Base-by-base conservation (phyloP, 2,888 invertebrate species). In the Dynastes hyllus region DNA sequence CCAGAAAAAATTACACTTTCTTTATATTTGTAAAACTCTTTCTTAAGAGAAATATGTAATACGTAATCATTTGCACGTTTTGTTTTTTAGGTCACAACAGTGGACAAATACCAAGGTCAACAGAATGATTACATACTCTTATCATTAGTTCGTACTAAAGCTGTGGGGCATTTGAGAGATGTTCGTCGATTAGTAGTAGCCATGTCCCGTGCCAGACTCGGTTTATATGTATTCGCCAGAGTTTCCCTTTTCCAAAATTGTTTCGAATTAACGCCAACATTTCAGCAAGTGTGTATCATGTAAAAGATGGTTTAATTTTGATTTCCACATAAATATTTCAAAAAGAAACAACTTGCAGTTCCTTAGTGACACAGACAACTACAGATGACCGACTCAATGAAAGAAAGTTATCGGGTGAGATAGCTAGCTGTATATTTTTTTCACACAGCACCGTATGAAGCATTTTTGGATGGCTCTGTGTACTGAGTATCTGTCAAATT, bases 101-200 rank as follows among this genome's bases (percentile, higher is more conserved):
- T 99, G 22, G 99, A 99, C 90, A 98, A 99, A 88, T 99, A 98
- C 89, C 99, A 99, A 88, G 99, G 99, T 78, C 99, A 99, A 87
- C 99, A 99, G 90, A 99, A 99, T 89, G 99, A 99, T 90, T 98
- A 97, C 86, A 98, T 99, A 80, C 91, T 99, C 16, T 92, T 99
- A 70, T 99, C 99, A 0, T 90, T 99, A 67, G 99, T 99, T 29
- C 93, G 98, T 81, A 99, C 99, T 0, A 95, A 95, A 86, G 96
- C 97, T 0, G 98, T 99, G n/a, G 99, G 99, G 53, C 99, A 99
- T 91, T 92, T 99, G 81, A 92, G 99, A 50, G 99, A 99, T 90
- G 96, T 99, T 0, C 92, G 99, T 8, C 95, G 99, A 86, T 92
- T 99, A 81, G 95, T 99, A 63, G 99, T 99, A 2, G 99, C 99